Evolutionary conservation across 2,113 vertebrate genomes (phyloP), one percentile per base, ranked within the genome.

Genomic region (Pyxicephalus adspersus): DNA sequence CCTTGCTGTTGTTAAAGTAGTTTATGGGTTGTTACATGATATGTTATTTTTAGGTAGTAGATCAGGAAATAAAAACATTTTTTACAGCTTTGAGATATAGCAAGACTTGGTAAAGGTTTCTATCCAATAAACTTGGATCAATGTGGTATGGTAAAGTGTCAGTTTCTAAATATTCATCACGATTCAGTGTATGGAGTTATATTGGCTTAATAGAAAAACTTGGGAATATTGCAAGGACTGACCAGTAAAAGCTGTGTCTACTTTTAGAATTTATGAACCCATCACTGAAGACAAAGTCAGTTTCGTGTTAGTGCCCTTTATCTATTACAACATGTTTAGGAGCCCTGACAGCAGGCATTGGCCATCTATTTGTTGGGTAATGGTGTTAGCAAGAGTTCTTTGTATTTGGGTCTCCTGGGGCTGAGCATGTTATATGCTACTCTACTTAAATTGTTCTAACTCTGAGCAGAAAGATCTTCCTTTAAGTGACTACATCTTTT

Each of bases 281-380:
- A 68, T 57, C 29, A 38, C 50, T 28, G 64, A 68, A 68, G 26
- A 11, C 28, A 23, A 57, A 31, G 50, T 16, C 76, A 31, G 19
- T 26, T 15, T 77, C 19, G 25, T 51, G 29, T 77, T 18, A 67
- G 64, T 79, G 20, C 19, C 19, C 22, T 23, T 60, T 79, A 79
- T 60, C 29, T 50, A 28, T 58, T 57, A 68, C 2, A 70, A n/a
- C 34, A 51, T 61, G 31, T 34, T 54, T 64, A 54, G n/a, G 58
- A 7, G 7, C 34, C 25, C 64, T 80, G 57, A 72, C 57, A 72
- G 50, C 31, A 64, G 64, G 5, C 23, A 81, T 73, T 81, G 45
- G 28, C 45, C 50, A 54, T 64, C 38, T 25, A 72, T 73, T 81
- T 81, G 60, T n/a, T 64, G 50, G 18, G n/a, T 72, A 63, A 72